A percentile compares a stretch with the other conserved stretches of the same genome.
phyloP scores from a whole-genome alignment of 1,140 invertebrate species.

The Philotrypesis tridentata region DNA sequence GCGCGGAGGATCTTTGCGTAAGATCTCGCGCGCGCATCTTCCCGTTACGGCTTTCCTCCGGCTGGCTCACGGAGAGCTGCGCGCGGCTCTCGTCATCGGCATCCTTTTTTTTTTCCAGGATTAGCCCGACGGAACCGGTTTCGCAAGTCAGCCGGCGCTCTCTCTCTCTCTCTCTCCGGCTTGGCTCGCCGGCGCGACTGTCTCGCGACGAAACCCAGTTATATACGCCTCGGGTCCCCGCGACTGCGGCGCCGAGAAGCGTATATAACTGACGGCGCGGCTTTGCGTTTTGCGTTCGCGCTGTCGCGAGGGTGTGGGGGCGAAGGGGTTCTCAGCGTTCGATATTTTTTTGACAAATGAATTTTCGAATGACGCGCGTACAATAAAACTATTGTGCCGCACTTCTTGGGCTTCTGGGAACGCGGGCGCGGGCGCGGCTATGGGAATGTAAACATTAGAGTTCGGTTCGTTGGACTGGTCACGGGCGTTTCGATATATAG shows the following conservation, averaged over 20 bases:
- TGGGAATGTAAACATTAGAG: no score
- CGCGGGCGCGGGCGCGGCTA: no score
- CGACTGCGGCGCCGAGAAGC: not conserved
- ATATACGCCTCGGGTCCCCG: slow-evolving; percentile 4
- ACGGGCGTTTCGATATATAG: no score
- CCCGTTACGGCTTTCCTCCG: slow-evolving; percentile 46
- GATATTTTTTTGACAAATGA: no score
- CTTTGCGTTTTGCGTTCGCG: no score
- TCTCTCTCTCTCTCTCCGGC: slow-evolving; percentile 42
- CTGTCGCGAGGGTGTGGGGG: no score
- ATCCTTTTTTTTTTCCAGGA: slow-evolving; percentile 54
- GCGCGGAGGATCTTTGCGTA: slow-evolving; percentile 5
- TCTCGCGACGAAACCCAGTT: slow-evolving; percentile 52
- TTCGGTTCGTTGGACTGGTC: no score
- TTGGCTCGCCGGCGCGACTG: slow-evolving; percentile 33
- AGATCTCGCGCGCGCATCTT: slow-evolving; percentile 22
- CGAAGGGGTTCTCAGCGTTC: no score
- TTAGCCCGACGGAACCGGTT: slow-evolving; percentile 57
- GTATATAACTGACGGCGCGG: no score
- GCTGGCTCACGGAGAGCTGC: slow-evolving; percentile 24
- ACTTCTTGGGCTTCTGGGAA: no score
- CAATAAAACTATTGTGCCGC: no score
- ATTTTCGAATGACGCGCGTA: no score
- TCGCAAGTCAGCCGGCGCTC: slow-evolving; percentile 47
- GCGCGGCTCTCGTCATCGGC: slow-evolving; percentile 48